phyloP scores from a whole-genome alignment of 1,140 invertebrate species.

The Lordiphosa clarofinis region DNA sequence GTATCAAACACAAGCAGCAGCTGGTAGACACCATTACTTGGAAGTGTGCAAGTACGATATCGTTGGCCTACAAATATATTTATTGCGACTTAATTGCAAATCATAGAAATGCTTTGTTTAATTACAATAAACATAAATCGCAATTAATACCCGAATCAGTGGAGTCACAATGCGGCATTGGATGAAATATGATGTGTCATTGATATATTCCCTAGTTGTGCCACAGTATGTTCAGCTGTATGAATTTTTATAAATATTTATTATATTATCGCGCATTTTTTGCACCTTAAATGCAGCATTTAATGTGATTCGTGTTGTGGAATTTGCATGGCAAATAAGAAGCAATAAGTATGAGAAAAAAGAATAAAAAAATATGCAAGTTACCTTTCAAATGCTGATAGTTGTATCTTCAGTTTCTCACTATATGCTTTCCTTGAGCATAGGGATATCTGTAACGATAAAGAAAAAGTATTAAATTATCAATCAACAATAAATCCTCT shows the following conservation, averaged over 20 bases:
- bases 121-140: constrained; percentile 18
- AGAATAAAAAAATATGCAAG: not conserved
- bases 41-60: no score
- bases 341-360: no score
- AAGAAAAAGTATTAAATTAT: constrained; percentile 8
- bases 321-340: constrained; percentile 37
- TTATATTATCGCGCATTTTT: constrained; percentile 28
- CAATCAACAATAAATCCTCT: constrained; percentile 10
- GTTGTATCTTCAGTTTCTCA: constrained; percentile 34
- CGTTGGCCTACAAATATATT: not conserved
- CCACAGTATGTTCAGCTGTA: constrained; percentile 32
- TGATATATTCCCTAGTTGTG: constrained; percentile 27
- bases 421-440: constrained; percentile 29
- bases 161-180: constrained; percentile 10
- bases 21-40: no score
- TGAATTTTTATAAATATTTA: constrained; percentile 30
- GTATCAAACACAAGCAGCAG: no score
- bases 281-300: constrained; percentile 26
- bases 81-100: no score
- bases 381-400: constrained; percentile 30
- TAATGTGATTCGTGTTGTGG: constrained; percentile 21
- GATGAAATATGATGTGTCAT: constrained; percentile 22
- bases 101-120: no score
- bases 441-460: constrained; percentile 44
- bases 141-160: constrained; percentile 41